Evolutionary conservation across 37 sponge, comb jelly and placozoan species (phyloP).

Genomic region (Agelas oroides): DNA sequence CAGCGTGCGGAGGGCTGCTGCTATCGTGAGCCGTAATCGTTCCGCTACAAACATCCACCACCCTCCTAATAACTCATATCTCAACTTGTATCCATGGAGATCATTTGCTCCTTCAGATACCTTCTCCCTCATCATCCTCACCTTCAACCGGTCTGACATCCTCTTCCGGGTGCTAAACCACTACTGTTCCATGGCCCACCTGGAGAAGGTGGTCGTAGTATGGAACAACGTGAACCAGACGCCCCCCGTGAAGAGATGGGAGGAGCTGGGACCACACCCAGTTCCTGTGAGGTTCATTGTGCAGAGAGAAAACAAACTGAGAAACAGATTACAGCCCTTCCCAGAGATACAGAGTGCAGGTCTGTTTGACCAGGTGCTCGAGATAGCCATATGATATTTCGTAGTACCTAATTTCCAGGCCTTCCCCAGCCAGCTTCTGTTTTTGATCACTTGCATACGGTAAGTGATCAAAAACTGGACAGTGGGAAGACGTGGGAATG

Average conservation of each 20-base stretch:
- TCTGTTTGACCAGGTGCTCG: not conserved
- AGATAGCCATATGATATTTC: not conserved
- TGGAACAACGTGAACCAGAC: slow-evolving; percentile 45
- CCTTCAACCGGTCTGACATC: slow-evolving; percentile 54
- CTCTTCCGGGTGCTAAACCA: slow-evolving; percentile 32
- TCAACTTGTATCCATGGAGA: not conserved
- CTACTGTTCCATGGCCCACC: slow-evolving; percentile 31
- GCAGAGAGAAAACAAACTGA: slow-evolving; percentile 17
- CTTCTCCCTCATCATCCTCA: slow-evolving; percentile 47
- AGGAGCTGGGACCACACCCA: slow-evolving; percentile 18
- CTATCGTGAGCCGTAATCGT: no score
- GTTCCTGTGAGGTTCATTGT: slow-evolving; percentile 19
- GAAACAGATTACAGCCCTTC: slow-evolving; percentile 17
- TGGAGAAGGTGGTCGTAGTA: slow-evolving; percentile 43
- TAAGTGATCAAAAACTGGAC: no score
- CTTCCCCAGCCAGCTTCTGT: not conserved
- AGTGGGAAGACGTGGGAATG: no score
- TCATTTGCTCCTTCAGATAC: not conserved
- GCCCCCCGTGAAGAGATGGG: slow-evolving; percentile 30
- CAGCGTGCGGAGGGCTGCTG: no score
- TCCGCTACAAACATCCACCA: no score
- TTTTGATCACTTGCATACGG: no score
- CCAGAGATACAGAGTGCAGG: slow-evolving; percentile 38
- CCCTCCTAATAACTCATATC: no score
- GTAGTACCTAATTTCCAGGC: not conserved